phyloP scores from a whole-genome alignment of 1,140 invertebrate genomes.

The Panagrolaimus sp. region DNA sequence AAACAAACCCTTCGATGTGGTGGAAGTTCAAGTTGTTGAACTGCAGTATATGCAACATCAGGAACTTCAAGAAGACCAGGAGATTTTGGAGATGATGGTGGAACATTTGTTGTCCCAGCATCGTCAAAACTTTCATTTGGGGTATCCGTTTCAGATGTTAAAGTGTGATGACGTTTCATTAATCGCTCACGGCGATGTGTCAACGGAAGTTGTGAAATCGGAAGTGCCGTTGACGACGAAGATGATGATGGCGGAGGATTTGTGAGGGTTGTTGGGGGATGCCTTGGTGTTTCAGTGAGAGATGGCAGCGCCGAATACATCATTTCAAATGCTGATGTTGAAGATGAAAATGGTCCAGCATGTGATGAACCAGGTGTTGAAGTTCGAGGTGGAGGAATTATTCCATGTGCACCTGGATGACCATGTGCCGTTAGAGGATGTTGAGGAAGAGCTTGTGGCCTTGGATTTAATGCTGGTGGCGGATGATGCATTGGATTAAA shows the following conservation, averaged over 20 bases:
- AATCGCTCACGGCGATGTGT: not conserved
- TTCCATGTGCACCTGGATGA: not conserved
- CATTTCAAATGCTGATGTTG: slow-evolving; percentile 10
- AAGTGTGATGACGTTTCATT: slow-evolving; percentile 11
- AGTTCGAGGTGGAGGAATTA: not conserved
- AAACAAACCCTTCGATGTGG: slow-evolving; percentile 14
- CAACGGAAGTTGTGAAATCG: not conserved
- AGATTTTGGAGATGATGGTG: not conserved
- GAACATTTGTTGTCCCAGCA: not conserved
- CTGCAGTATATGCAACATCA: not conserved
- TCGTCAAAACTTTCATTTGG: not conserved
- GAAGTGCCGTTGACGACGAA: not conserved
- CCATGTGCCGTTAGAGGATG: not conserved
- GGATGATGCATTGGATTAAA: slow-evolving; percentile 2
- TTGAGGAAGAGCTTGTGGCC: not conserved
- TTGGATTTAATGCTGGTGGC: not conserved
- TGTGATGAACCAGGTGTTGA: not conserved
- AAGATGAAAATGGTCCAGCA: not conserved
- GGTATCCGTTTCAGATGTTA: not conserved
- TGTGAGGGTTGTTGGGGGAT: not conserved
- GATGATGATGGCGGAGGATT: not conserved
- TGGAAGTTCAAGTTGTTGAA: not conserved
- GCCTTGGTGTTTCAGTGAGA: not conserved
- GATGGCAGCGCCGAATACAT: not conserved
- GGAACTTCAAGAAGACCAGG: not conserved